Conservation (phyloP, 2,888 invertebrate species). For the Chloromyia formosa region DNA sequence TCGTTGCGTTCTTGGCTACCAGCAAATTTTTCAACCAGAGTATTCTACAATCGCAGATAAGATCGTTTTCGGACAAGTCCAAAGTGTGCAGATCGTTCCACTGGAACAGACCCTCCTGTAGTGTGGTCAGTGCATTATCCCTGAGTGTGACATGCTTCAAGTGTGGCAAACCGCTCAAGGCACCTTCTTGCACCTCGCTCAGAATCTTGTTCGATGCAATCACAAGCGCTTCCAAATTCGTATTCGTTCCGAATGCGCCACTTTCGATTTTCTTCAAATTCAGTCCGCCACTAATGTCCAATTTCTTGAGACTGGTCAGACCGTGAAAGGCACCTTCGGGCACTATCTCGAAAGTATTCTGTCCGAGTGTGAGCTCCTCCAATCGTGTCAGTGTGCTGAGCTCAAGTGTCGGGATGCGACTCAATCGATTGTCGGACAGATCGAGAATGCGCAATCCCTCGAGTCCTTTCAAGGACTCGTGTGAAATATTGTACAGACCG, state of each 20-base stretch:
- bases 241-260: constrained; percentile 81
- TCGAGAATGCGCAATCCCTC: constrained; percentile 79
- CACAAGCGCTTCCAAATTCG: constrained; percentile 80
- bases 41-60: constrained; percentile 82
- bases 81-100: constrained; percentile 80
- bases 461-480: constrained; percentile 78
- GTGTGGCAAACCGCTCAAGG: constrained; percentile 81
- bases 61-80: constrained; percentile 83
- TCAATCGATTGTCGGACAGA: constrained; percentile 81
- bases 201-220: constrained; percentile 82
- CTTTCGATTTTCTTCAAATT: constrained; percentile 77
- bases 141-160: constrained; percentile 78
- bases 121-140: constrained; percentile 78
- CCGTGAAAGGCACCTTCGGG: constrained; percentile 81
- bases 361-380: constrained; percentile 83
- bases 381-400: constrained; percentile 75
- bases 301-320: constrained; percentile 76
- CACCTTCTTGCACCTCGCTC: constrained; percentile 76
- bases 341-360: constrained; percentile 79
- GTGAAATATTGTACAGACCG: constrained; percentile 80
- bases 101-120: constrained; percentile 81
- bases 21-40: constrained; percentile 81
- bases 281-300: constrained; percentile 82
- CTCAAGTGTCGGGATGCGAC: constrained; percentile 78
- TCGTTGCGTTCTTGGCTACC: constrained; percentile 58